A percentile compares a stretch with the other conserved stretches of the same genome.
Evolutionary conservation across 1,140 invertebrate genomes (phyloP).

Genomic region (Myzus persicae): DNA sequence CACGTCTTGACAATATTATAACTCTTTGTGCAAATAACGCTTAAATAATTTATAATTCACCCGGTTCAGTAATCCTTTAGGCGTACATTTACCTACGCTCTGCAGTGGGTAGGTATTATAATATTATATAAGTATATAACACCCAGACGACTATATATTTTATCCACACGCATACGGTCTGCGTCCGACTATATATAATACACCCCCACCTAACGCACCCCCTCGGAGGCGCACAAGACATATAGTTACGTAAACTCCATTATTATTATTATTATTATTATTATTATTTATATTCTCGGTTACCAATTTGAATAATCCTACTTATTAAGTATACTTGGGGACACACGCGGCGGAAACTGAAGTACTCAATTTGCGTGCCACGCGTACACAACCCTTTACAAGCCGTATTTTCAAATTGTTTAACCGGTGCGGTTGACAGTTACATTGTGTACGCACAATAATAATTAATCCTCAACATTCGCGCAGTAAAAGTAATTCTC

Average conservation of each 20-base stretch:
- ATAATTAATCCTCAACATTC: constrained; percentile 26
- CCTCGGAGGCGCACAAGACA: neutral
- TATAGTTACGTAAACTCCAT: neutral
- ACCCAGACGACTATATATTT: neutral
- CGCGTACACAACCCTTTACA: neutral
- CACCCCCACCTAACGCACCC: neutral
- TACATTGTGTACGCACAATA: neutral
- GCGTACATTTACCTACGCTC: neutral
- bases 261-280: constrained; percentile 14
- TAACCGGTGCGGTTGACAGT: constrained; percentile 13
- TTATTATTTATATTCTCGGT: constrained; percentile 2
- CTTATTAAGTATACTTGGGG: constrained; percentile 22
- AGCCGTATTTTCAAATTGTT: constrained; percentile 21
- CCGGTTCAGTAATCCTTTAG: neutral
- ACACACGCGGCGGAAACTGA: neutral
- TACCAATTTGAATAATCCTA: constrained; percentile 23
- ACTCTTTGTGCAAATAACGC: neutral
- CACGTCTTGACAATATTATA: neutral
- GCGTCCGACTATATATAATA: neutral
- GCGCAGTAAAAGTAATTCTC: neutral
- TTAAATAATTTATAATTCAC: neutral
- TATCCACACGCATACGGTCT: neutral
- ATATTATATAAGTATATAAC: neutral
- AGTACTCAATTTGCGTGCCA: constrained; percentile 28
- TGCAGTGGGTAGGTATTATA: too few relatives aligned